phyloP scores from a whole-genome alignment of 2,888 invertebrate species.

The Silvanus unidentatus region DNA sequence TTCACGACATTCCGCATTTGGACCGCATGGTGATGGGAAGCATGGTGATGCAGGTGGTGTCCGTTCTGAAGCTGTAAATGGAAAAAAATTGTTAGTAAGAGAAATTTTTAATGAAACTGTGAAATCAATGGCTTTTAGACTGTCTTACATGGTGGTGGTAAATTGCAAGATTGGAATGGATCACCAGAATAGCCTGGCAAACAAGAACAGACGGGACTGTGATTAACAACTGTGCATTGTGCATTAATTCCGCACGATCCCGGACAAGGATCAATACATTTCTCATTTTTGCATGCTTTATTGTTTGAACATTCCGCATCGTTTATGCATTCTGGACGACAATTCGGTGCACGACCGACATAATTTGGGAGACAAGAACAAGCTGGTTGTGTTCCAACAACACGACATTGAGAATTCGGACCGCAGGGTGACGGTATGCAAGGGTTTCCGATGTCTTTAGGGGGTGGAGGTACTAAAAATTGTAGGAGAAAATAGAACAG shows the following conservation, averaged over 20 bases:
- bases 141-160: constrained; percentile 41
- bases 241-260: constrained; percentile 75
- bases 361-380: constrained; percentile 77
- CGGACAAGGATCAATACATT: constrained; percentile 77
- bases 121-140: too few relatives aligned
- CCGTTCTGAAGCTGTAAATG: constrained; percentile 54
- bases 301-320: constrained; percentile 77
- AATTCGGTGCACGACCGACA: constrained; percentile 79
- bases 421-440: constrained; percentile 80
- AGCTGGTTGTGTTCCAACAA: constrained; percentile 76
- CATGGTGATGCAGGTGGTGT: constrained; percentile 69
- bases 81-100: not conserved
- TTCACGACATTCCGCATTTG: constrained; percentile 77
- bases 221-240: constrained; percentile 77
- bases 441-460: constrained; percentile 53
- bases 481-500: constrained; percentile 12
- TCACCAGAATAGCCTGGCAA: constrained; percentile 78
- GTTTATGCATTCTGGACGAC: constrained; percentile 76
- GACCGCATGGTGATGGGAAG: constrained; percentile 77
- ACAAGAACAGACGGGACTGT: constrained; percentile 75
- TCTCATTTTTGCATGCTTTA: constrained; percentile 73
- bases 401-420: constrained; percentile 74
- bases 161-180: constrained; percentile 55
- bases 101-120: too few relatives aligned
- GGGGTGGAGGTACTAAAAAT: constrained; percentile 44